These are phyloP conservation scores for Philereme vetulata DNA, from an alignment of 2,888 invertebrate genomes.

Conservation along the genomic window DNA sequence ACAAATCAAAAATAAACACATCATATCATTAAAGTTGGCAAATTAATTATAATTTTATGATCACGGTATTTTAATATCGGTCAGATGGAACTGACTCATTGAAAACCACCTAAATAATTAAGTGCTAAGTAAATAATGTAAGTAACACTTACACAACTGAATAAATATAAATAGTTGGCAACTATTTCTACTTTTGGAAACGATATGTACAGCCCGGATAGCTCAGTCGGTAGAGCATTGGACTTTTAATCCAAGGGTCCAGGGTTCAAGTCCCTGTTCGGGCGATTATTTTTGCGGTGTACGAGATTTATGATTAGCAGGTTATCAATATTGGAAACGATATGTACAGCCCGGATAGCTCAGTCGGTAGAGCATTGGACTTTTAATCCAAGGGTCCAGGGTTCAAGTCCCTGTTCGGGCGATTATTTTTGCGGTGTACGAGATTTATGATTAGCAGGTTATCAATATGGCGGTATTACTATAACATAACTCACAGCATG, in stretches of 20 bases:
- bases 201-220: conserved; percentile 82
- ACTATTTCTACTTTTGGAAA: neutral
- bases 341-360: conserved; percentile 85
- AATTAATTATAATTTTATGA: no score
- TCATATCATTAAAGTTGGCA: no score
- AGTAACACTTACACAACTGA: conserved; percentile 5
- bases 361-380: conserved; percentile 90
- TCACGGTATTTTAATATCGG: no score
- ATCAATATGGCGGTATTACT: no score
- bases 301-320: neutral
- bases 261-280: conserved; percentile 91
- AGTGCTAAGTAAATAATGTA: neutral
- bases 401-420: conserved; percentile 91
- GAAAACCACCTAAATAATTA: no score
- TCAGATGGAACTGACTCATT: no score
- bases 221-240: conserved; percentile 90
- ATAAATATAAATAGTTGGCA: conserved; percentile 3
- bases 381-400: conserved; percentile 92
- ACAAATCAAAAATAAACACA: no score
- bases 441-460: neutral
- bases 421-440: conserved; percentile 42
- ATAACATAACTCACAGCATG: no score
- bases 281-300: conserved; percentile 62
- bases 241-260: conserved; percentile 91
- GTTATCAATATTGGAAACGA: neutral